Conservation (phyloP, 1,140 invertebrate genomes). For the Trialeurodes vaporariorum region DNA sequence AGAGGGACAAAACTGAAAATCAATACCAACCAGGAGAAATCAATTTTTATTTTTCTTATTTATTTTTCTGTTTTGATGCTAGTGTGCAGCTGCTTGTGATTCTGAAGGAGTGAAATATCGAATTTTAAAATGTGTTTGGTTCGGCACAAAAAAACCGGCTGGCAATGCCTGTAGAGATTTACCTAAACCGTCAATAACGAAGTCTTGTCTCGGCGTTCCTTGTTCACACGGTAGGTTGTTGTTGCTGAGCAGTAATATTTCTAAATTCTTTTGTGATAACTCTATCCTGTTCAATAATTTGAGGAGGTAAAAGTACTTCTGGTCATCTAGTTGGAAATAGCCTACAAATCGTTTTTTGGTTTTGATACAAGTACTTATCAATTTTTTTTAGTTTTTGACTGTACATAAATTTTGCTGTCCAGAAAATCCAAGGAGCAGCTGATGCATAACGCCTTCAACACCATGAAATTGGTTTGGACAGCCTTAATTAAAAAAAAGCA, state of each 20-base stretch:
- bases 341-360: no score
- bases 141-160: constrained; percentile 62
- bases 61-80: no score
- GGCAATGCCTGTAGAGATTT: constrained; percentile 66
- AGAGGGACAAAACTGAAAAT: not conserved
- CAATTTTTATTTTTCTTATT: constrained; percentile 20
- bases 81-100: constrained; percentile 69
- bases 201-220: constrained; percentile 54
- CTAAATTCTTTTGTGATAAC: no score
- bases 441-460: no score
- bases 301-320: not conserved
- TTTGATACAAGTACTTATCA: not conserved
- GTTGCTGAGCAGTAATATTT: no score
- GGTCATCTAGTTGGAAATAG: no score
- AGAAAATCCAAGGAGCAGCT: no score
- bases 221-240: constrained; percentile 40
- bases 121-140: constrained; percentile 79
- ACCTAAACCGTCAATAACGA: constrained; percentile 58
- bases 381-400: not conserved
- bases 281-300: not conserved
- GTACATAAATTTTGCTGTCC: no score
- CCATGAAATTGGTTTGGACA: no score
- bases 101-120: constrained; percentile 63
- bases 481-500: no score
- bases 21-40: not conserved